phyloP scores from a whole-genome alignment of 2,888 invertebrate genomes.

The Plagodis pulveraria region DNA sequence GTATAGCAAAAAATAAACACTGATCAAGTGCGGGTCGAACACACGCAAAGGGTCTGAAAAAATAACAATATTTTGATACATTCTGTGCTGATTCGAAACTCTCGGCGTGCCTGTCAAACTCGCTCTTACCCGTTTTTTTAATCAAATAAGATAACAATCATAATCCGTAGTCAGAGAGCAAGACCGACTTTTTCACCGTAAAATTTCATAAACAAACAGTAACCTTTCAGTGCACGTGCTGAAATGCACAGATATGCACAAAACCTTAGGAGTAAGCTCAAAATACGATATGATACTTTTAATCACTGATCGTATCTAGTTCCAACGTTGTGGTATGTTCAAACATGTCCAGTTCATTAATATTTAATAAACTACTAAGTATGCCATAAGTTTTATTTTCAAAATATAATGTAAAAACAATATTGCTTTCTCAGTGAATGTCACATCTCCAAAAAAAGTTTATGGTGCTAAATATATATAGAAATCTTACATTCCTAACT shows the following conservation, averaged over 20 bases:
- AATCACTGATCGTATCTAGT: conserved; percentile 34
- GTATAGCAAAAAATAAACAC: too few relatives aligned
- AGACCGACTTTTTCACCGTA: conserved; percentile 13
- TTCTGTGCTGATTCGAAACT: neutral
- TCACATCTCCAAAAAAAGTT: neutral
- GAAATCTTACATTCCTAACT: too few relatives aligned
- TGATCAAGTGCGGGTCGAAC: too few relatives aligned
- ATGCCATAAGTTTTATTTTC: too few relatives aligned
- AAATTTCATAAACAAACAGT: conserved; percentile 11
- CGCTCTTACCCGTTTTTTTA: neutral
- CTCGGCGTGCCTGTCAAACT: neutral
- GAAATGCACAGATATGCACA: conserved; percentile 14
- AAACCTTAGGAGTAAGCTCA: conserved; percentile 27
- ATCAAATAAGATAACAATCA: neutral
- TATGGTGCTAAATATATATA: too few relatives aligned
- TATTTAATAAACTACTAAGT: too few relatives aligned
- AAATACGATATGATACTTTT: conserved; percentile 26
- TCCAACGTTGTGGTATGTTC: conserved; percentile 16
- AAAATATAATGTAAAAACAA: too few relatives aligned
- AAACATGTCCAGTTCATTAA: neutral
- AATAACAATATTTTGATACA: neutral
- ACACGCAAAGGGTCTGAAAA: too few relatives aligned
- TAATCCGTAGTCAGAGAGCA: too few relatives aligned
- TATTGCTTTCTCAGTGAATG: too few relatives aligned
- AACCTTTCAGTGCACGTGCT: conserved; percentile 6